Conservation (phyloP, 2,888 invertebrate genomes). For the Volucella bombylans region DNA sequence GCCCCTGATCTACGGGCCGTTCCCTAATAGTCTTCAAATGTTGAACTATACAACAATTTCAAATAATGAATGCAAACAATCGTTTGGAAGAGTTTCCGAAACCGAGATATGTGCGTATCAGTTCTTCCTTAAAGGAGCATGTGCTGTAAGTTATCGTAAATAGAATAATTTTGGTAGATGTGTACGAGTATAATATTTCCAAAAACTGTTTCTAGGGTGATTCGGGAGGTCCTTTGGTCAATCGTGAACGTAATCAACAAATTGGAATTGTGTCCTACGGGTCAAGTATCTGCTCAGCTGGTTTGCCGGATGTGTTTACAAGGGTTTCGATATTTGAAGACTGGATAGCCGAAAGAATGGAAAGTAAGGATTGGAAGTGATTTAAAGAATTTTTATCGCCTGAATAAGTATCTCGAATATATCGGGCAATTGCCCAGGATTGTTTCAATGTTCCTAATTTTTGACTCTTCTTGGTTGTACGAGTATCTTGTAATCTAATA, state of each 20-base stretch:
- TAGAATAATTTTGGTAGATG: not conserved
- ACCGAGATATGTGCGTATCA: constrained; percentile 79
- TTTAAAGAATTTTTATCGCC: not conserved
- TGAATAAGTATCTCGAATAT: not conserved
- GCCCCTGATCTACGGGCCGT: constrained; percentile 75
- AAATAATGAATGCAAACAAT: constrained; percentile 75
- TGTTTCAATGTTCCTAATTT: no score
- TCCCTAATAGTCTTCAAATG: constrained; percentile 75
- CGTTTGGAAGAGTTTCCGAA: constrained; percentile 76
- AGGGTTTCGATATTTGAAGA: constrained; percentile 80
- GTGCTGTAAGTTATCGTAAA: constrained; percentile 77
- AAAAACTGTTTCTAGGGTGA: constrained; percentile 78
- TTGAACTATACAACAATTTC: constrained; percentile 77
- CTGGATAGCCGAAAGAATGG: constrained; percentile 80
- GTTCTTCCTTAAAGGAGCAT: constrained; percentile 78
- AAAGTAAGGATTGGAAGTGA: constrained; percentile 33
- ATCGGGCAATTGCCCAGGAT: not conserved
- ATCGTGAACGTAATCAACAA: constrained; percentile 71
- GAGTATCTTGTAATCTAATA: no score
- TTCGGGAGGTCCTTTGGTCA: constrained; percentile 80
- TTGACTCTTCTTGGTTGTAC: no score
- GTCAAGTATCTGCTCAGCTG: constrained; percentile 74
- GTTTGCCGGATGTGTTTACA: constrained; percentile 81
- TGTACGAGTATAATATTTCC: not conserved
- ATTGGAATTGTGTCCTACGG: constrained; percentile 80